Base-by-base conservation (phyloP, 2,113 vertebrate species). In the Galemys pyrenaicus region DNA sequence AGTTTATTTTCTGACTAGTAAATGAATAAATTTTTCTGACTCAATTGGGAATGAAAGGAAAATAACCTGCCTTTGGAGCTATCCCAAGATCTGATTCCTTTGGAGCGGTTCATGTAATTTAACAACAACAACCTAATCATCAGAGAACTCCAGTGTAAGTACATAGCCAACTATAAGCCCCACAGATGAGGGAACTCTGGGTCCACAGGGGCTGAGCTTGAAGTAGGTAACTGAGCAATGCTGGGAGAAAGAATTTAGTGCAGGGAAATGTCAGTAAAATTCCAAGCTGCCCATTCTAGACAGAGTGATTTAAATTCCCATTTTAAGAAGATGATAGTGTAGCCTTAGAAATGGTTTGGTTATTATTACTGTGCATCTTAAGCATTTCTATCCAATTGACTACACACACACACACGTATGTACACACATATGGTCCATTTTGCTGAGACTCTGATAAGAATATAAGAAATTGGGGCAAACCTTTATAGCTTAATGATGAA, bases 1-100 rank as follows among this genome's bases (percentile, higher is more conserved):
- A n/a, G 73, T 97, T 97, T 96, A 97, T 94, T 96, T 97, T 97
- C 95, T 96, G 90, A 97, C 94, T 96, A 95, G 96, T 97, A 97
- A 97, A 97, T 97, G 96, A 97, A 94, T 97, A 96, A 90, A 92
- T 92, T 97, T 97, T 96, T 96, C 95, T 93, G 90, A 93, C 95
- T 93, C 97, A 94, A 7, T 73, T 92, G 97, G 94, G 96, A 96
- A 64, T 67, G 78, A 92, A 97, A 97, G 87, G 96, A 93, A 97
- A 97, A 97, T 97, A 96, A 97, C 96, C 90, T 97, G 81, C 92
- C 92, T 96, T 96, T 97, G 96, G 95, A 97, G 84, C 96, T 94
- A 93, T 92, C 96, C 83, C 95, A 97, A 91, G 80, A 93, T 96
- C 85, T 96, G 96, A 93, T 93, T 95, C 96, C 92, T 97, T 86